Conservation (phyloP, 2,113 vertebrate species). For the Plotosus lineatus region DNA sequence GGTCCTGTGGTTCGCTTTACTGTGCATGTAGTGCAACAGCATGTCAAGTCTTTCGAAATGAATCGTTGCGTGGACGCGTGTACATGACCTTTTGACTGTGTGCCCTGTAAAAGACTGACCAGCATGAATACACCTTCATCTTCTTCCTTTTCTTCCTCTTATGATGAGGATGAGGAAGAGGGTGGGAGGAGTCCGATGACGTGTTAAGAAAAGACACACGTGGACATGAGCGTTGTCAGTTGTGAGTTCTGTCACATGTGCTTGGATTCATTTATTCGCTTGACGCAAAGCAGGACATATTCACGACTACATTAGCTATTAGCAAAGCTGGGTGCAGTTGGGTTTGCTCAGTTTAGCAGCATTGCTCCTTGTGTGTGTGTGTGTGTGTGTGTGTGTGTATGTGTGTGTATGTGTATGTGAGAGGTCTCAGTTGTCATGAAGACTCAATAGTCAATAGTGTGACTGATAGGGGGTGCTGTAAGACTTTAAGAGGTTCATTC, state of each 20-base stretch:
- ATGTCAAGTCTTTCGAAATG: slow-evolving; percentile 16
- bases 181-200: too few relatives aligned
- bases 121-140: background rate
- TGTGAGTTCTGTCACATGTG: background rate
- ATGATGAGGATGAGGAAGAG: too few relatives aligned
- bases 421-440: background rate
- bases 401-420: background rate
- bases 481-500: slow-evolving; percentile 68
- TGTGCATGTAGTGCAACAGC: slow-evolving; percentile 4
- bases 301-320: background rate
- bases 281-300: background rate
- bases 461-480: slow-evolving; percentile 76
- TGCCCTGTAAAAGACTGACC: slow-evolving; percentile 3
- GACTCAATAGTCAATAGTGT: slow-evolving; percentile 1
- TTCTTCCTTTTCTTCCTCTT: background rate
- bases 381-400: background rate
- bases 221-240: background rate
- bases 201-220: background rate
- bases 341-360: background rate
- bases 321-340: background rate
- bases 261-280: background rate
- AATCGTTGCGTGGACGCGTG: background rate
- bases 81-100: background rate
- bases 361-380: background rate
- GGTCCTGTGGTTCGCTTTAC: slow-evolving; percentile 13